Percentiles rank a stretch among this genome's conserved stretches.
phyloP scores from a whole-genome alignment of 2,888 invertebrate species.

The Thera obeliscata region DNA sequence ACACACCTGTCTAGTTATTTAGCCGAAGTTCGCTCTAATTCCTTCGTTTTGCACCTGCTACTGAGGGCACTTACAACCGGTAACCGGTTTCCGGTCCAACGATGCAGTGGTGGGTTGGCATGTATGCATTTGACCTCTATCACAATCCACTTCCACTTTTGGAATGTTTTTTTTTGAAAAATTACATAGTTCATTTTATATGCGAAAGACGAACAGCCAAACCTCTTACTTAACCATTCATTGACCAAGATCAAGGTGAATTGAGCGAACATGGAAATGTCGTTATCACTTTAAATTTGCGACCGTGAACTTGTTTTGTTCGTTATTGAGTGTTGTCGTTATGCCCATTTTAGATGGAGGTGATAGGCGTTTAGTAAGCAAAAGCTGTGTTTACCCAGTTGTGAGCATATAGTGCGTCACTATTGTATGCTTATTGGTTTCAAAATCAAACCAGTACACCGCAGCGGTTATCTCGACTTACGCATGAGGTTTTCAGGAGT shows the following conservation, averaged over 20 bases:
- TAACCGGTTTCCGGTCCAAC: conserved; percentile 14
- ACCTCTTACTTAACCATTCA: not conserved
- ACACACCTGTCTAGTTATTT: conserved; percentile 5
- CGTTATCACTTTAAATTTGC: conserved; percentile 6
- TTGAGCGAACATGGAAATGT: conserved; percentile 2
- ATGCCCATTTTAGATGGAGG: not conserved
- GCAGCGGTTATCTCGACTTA: not conserved
- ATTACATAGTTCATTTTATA: not conserved
- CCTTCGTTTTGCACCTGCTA: conserved; percentile 16
- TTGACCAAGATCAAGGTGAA: conserved; percentile 24
- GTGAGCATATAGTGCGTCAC: conserved; percentile 17
- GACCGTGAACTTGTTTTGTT: conserved; percentile 10
- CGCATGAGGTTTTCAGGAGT: not conserved
- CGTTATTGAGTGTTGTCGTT: not conserved
- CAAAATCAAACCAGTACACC: not conserved
- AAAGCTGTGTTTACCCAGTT: conserved; percentile 17
- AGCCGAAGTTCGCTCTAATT: conserved; percentile 5
- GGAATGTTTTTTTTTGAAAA: not conserved
- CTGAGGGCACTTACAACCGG: conserved; percentile 6
- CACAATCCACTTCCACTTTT: not conserved
- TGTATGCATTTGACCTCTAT: not conserved
- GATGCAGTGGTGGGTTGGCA: not conserved
- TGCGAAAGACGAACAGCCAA: not conserved
- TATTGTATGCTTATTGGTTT: conserved; percentile 14
- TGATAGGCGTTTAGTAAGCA: conserved; percentile 9